A percentile compares a stretch with the other conserved stretches of the same genome.
These are phyloP conservation scores for Solen grandis DNA, from an alignment of 1,140 invertebrate genomes.

Conservation along the genomic window DNA sequence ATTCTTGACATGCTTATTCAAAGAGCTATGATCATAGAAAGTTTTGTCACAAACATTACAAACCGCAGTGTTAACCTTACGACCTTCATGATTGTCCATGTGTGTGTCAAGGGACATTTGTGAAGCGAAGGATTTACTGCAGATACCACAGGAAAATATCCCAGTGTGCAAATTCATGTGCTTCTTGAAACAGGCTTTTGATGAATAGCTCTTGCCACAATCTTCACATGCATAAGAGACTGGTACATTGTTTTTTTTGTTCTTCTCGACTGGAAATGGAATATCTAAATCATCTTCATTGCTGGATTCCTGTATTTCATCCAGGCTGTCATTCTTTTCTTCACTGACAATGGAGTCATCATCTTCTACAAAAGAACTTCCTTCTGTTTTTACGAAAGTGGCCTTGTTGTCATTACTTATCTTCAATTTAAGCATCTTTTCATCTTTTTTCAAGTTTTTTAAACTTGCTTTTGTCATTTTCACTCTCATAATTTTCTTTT, in stretches of 20 bases:
- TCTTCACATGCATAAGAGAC: background rate
- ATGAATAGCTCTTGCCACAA: conserved; percentile 22
- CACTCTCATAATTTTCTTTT: background rate
- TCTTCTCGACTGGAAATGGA: too few relatives aligned
- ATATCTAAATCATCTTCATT: too few relatives aligned
- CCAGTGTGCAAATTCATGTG: conserved; percentile 46
- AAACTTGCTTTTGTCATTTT: background rate
- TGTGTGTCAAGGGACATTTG: conserved; percentile 34
- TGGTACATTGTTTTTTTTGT: too few relatives aligned
- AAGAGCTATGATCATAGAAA: conserved; percentile 43
- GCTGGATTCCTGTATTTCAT: too few relatives aligned
- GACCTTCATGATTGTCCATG: conserved; percentile 42
- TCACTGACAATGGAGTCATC: too few relatives aligned
- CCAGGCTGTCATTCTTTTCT: too few relatives aligned
- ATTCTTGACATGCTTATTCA: conserved; percentile 48
- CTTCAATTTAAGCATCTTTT: background rate
- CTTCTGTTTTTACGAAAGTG: background rate
- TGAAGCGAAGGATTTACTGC: conserved; percentile 33
- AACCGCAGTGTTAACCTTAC: conserved; percentile 9
- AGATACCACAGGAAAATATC: conserved; percentile 30
- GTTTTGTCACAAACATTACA: conserved; percentile 51
- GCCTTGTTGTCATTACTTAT: background rate
- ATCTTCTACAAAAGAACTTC: too few relatives aligned
- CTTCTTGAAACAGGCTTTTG: conserved; percentile 6
- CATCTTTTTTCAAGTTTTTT: background rate